Evolutionary conservation across 2,113 vertebrate species (phyloP).

Genomic region (Myotis brandtii): DNA sequence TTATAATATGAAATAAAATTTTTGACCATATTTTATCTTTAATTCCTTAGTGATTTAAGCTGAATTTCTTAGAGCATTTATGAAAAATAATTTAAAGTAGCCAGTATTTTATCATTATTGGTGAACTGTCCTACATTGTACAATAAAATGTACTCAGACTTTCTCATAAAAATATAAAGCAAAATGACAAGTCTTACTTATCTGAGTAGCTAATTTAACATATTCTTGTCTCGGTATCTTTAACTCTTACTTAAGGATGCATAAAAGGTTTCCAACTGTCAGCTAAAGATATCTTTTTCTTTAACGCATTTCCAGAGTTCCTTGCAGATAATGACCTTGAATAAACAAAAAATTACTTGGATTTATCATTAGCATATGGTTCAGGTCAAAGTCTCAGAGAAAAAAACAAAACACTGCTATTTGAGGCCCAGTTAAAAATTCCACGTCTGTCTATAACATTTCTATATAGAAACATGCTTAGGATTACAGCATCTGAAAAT

Average conservation of each 20-base stretch:
- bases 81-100: not conserved
- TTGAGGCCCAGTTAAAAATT: not conserved
- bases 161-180: not conserved
- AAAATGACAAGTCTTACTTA: not conserved
- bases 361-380: slow-evolving; percentile 8
- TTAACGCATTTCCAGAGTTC: slow-evolving; percentile 29
- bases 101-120: not conserved
- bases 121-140: not conserved
- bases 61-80: not conserved
- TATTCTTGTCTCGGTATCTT: not conserved
- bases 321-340: slow-evolving; percentile 30
- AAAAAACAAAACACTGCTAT: not conserved
- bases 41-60: not conserved
- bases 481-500: not conserved
- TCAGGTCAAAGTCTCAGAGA: not conserved
- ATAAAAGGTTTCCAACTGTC: not conserved
- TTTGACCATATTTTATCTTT: not conserved
- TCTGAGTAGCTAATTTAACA: slow-evolving; percentile 2
- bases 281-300: not conserved
- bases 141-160: not conserved
- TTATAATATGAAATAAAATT: not conserved
- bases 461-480: not conserved
- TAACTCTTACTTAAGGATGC: not conserved
- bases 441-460: not conserved
- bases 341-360: slow-evolving; percentile 15